Conservation (phyloP, 2,888 invertebrate genomes). For the Ernsta delagoae region DNA sequence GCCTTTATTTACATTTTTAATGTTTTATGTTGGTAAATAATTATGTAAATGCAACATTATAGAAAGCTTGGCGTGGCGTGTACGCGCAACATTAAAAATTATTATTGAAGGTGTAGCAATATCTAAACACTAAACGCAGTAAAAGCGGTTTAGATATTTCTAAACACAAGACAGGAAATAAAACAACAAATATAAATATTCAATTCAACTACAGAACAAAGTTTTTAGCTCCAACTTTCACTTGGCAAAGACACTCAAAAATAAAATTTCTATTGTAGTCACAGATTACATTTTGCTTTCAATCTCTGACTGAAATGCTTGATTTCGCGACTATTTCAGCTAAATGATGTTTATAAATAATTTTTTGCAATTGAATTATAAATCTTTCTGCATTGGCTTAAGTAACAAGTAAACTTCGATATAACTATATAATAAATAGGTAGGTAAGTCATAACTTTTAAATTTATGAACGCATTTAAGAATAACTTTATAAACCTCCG, state of each 20-base stretch:
- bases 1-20: slow-evolving; percentile 13
- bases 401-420: no score
- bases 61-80: slow-evolving; percentile 20
- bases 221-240: no score
- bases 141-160: slow-evolving; percentile 24
- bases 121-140: slow-evolving; percentile 4
- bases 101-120: slow-evolving; percentile 25
- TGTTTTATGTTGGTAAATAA: slow-evolving; percentile 13
- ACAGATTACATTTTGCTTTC: background rate
- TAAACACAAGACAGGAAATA: slow-evolving; percentile 11
- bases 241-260: no score
- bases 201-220: no score
- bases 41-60: slow-evolving; percentile 29
- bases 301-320: background rate
- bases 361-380: background rate
- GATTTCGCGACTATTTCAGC: background rate
- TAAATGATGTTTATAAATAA: background rate
- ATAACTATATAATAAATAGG: no score
- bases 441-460: no score
- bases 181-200: background rate
- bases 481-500: no score
- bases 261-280: background rate
- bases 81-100: slow-evolving; percentile 25
- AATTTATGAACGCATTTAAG: no score
- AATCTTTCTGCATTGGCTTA: no score